Conservation (phyloP, 2,797 vertebrate species). For the Pristis pectinata region DNA sequence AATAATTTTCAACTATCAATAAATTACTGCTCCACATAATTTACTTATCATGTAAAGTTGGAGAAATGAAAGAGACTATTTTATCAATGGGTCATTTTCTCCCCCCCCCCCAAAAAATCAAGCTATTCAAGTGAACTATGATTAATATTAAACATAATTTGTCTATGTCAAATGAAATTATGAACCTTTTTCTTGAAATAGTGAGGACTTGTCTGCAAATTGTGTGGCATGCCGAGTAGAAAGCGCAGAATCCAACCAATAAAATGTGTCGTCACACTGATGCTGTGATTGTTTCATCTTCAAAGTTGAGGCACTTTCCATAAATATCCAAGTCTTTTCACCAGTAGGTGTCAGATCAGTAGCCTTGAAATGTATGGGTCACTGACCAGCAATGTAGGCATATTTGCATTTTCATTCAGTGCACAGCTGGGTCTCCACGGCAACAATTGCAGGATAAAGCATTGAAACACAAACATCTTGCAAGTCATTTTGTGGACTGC, state of each 20-base stretch:
- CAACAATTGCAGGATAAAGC: slow-evolving; percentile 33
- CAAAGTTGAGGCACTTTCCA: neutral
- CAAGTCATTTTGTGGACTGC: slow-evolving; percentile 11
- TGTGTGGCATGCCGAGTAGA: neutral
- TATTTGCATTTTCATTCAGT: slow-evolving; percentile 34
- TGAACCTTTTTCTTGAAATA: neutral
- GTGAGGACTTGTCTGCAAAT: neutral
- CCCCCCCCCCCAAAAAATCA: neutral
- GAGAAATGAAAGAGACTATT: neutral
- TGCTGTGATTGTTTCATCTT: neutral
- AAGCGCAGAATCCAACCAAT: neutral
- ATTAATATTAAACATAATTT: slow-evolving; percentile 7
- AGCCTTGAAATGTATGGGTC: slow-evolving; percentile 28
- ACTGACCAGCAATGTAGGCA: neutral
- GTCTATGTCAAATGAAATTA: neutral
- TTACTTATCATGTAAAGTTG: neutral
- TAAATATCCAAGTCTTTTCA: slow-evolving; percentile 7
- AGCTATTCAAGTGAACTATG: neutral
- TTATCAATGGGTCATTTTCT: neutral
- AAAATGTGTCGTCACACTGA: neutral
- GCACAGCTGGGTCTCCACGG: slow-evolving; percentile 28
- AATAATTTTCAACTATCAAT: slow-evolving; percentile 11
- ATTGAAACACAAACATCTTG: slow-evolving; percentile 18
- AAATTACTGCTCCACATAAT: neutral
- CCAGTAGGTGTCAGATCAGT: slow-evolving; percentile 26